Conservation (phyloP, 1,140 invertebrate species). For the Cyphomyrmex costatus region DNA sequence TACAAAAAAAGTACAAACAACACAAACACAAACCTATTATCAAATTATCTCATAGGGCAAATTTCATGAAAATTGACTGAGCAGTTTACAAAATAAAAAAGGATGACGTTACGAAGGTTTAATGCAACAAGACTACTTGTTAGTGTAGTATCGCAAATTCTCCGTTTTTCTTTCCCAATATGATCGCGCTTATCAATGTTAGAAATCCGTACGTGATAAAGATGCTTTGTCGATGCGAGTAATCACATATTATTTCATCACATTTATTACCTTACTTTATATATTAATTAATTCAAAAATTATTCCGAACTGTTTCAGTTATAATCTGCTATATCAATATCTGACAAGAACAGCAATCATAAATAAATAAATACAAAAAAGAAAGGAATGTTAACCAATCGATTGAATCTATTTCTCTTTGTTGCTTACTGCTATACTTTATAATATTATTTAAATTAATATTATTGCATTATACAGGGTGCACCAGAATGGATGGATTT, state of each 20-base stretch:
- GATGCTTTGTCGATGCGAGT: neutral
- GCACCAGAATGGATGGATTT: constrained; percentile 13
- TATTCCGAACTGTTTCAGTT: neutral
- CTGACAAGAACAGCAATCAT: neutral
- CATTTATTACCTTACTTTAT: constrained; percentile 21
- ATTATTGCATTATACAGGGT: constrained; percentile 17
- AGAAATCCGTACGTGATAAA: neutral
- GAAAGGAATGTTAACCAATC: neutral
- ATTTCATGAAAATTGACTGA: too few relatives aligned
- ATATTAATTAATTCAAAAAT: constrained; percentile 24
- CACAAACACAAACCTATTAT: too few relatives aligned
- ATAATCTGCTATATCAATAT: neutral
- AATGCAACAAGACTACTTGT: too few relatives aligned
- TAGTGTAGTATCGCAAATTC: neutral
- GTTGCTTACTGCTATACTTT: neutral
- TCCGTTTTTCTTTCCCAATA: neutral
- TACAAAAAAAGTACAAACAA: too few relatives aligned
- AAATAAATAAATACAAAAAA: neutral
- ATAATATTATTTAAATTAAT: constrained; percentile 34
- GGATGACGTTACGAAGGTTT: too few relatives aligned
- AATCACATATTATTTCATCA: neutral
- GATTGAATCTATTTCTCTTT: neutral
- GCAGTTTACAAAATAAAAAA: too few relatives aligned
- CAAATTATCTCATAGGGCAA: too few relatives aligned
- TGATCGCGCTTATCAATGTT: constrained; percentile 13